phyloP scores from a whole-genome alignment of 35 echinoderm and acorn worm species.

The Holothuria glaberrima region DNA sequence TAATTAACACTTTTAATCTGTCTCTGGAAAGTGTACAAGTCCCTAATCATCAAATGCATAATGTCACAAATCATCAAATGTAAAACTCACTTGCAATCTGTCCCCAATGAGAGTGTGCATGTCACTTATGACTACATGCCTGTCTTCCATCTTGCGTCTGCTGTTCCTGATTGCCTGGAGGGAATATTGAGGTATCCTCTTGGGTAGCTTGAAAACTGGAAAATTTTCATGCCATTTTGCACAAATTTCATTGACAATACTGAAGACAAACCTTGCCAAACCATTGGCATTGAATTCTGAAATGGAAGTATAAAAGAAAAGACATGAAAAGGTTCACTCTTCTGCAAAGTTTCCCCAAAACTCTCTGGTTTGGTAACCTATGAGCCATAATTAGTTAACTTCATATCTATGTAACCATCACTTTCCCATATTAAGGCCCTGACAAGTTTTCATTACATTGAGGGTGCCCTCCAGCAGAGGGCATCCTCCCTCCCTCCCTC shows the following conservation, averaged over 20 bases:
- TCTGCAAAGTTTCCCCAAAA: no score
- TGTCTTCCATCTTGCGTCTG: slow-evolving; percentile 93
- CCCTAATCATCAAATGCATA: no score
- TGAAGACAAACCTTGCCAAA: slow-evolving; percentile 80
- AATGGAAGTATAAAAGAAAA: neutral
- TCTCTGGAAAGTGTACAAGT: no score
- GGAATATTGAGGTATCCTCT: slow-evolving; percentile 68
- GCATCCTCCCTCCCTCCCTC: no score
- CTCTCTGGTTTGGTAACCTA: no score
- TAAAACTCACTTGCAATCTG: slow-evolving; percentile 46
- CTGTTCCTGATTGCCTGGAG: slow-evolving; percentile 91
- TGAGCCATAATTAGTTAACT: no score
- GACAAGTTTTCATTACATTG: no score
- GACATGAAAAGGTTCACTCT: no score
- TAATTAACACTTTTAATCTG: no score
- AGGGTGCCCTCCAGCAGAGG: no score
- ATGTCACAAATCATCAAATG: neutral
- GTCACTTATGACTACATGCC: slow-evolving; percentile 88
- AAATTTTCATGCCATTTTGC: slow-evolving; percentile 77
- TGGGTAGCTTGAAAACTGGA: slow-evolving; percentile 56
- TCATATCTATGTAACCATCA: no score
- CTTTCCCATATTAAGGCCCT: no score
- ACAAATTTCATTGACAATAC: slow-evolving; percentile 86
- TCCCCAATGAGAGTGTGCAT: slow-evolving; percentile 77
- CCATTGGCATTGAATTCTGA: slow-evolving; percentile 82